Conservation (phyloP, 2,888 invertebrate genomes). For the Pollenia angustigena region DNA sequence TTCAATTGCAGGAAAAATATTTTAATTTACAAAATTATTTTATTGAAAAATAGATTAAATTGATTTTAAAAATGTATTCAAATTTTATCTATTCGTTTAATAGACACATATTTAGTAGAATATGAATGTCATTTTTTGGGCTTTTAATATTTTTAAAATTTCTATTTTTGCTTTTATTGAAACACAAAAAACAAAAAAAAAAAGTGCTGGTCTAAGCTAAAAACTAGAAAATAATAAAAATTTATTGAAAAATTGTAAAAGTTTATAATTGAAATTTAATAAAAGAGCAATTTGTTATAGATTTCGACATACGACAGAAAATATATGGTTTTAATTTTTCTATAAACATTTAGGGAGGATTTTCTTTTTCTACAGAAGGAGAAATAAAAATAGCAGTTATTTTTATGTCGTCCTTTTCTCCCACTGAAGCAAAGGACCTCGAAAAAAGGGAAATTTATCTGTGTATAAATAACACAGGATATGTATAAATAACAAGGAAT, state of each 20-base stretch:
- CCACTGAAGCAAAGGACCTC: no score
- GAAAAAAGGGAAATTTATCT: no score
- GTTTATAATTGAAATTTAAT: constrained; percentile 22
- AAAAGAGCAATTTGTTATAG: neutral
- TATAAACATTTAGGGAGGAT: neutral
- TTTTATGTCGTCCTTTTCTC: no score
- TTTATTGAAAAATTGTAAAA: constrained; percentile 2
- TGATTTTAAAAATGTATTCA: constrained; percentile 10
- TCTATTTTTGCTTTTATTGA: constrained; percentile 3
- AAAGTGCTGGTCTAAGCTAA: constrained; percentile 14
- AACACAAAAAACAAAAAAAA: neutral
- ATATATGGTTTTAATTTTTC: neutral
- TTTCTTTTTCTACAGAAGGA: neutral
- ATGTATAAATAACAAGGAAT: no score
- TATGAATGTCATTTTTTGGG: neutral
- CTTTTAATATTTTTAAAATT: neutral
- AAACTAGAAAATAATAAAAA: neutral
- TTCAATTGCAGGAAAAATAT: neutral
- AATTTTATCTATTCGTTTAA: constrained; percentile 13
- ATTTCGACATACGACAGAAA: constrained; percentile 10
- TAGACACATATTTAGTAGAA: neutral
- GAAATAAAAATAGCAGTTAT: no score
- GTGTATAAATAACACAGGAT: no score
- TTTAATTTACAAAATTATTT: neutral
- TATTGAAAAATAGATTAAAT: neutral